phyloP scores from a whole-genome alignment of 2,797 vertebrate species.

The Nannoperca obscura region DNA sequence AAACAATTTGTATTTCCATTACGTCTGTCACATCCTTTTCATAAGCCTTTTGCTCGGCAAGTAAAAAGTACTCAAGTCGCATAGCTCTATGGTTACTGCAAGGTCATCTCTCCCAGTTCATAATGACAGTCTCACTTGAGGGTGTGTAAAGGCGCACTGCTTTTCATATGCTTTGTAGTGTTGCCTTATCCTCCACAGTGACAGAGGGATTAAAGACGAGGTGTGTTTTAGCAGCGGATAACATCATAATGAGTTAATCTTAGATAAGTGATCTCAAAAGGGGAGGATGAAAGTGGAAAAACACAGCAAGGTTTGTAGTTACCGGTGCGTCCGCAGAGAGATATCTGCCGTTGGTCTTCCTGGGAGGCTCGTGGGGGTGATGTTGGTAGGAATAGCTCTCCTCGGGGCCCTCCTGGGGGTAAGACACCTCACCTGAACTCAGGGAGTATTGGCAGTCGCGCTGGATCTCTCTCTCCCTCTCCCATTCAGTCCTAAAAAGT shows the following conservation, averaged over 20 bases:
- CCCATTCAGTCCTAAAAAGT: conserved; percentile 87
- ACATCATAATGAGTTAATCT: conserved; percentile 32
- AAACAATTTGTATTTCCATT: conserved; percentile 12
- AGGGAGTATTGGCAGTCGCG: conserved; percentile 89
- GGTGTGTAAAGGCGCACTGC: conserved; percentile 12
- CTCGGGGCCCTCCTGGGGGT: conserved; percentile 86
- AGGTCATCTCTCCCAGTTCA: conserved; percentile 56
- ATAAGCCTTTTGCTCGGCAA: conserved; percentile 1
- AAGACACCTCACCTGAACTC: conserved; percentile 89
- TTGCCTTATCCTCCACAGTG: conserved; percentile 10
- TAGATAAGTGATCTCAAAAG: conserved; percentile 36
- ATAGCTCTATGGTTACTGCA: conserved; percentile 72
- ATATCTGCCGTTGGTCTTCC: conserved; percentile 89
- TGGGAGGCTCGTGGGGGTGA: conserved; percentile 83
- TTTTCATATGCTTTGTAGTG: conserved; percentile 35
- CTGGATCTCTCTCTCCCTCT: conserved; percentile 84
- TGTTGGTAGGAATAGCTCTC: conserved; percentile 84
- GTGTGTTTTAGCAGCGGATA: conserved; percentile 24
- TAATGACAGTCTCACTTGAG: conserved; percentile 41
- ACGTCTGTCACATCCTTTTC: conserved; percentile 15
- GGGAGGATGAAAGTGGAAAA: conserved; percentile 41
- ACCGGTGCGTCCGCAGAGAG: conserved; percentile 81
- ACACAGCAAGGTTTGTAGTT: conserved; percentile 19
- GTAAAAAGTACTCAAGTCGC: conserved; percentile 34
- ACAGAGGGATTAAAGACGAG: conserved; percentile 27